Base-by-base conservation (phyloP, 1,140 invertebrate species). In the Drosophila arawakana region DNA sequence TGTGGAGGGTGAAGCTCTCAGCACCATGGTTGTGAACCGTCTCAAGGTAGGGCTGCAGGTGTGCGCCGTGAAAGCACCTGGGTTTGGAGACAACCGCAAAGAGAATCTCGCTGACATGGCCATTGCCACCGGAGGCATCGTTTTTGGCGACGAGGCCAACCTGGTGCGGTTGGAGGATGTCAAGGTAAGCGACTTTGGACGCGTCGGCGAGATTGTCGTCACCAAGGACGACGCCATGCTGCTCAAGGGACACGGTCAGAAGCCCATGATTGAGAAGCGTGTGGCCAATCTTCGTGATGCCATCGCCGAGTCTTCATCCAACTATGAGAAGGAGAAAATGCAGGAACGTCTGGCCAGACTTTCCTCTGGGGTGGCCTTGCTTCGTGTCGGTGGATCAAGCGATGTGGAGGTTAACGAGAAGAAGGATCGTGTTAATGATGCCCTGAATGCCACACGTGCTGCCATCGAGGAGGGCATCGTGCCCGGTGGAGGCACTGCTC, bases 391-490 rank as follows among this genome's bases (percentile, higher is more conserved):
- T 65, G 99, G 99, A 35, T 98, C 97, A 52, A 99, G 97, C 92
- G 98, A 99, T 93, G 97, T 99, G 30, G 99, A 99, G 94, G 98
- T 99, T 0, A 99, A 98, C 91, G 99, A 99, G 92, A 99, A 99
- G 93, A 99, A 99, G 92, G 99, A 99, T 83, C 94, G 99, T 67
- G 98, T 99, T 0, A 98, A 97, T 91, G 99, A 99, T 94, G 99
- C 99, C 1, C 93, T 99, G 11, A 98, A 98, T 93, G 99, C 99
- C 0, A 99, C 99, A 0, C 94, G 98, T 11, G 99, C 99, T 62
- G 99, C 99, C 54, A 97, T 99, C 61, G 98, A 99, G 93, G 99
- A 99, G 94, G 99, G 99, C 70, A 99, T 99, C 93, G 98, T 99
- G 83, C 97, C 99, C 43, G 99, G 99, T 81, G 96, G 99, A 94